Evolutionary conservation across 2,888 invertebrate genomes (phyloP).

Genomic region (Tetropium fuscum): DNA sequence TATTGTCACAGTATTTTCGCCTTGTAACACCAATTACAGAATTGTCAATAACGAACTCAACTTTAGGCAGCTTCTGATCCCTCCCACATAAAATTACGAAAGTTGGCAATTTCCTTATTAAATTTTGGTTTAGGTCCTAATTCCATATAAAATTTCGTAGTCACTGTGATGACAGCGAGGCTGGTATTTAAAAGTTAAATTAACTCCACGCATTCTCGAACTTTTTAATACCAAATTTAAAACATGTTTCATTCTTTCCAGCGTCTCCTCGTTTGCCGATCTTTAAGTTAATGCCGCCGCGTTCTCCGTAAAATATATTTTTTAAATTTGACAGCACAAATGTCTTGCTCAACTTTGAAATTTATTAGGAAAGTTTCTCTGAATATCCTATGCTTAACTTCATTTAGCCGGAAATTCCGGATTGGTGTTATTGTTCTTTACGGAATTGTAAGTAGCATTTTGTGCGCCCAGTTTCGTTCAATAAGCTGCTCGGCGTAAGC

Average conservation of each 20-base stretch:
- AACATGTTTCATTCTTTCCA: constrained; percentile 10
- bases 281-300: constrained; percentile 12
- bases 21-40: neutral
- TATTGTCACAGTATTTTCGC: neutral
- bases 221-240: constrained; percentile 21
- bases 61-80: neutral
- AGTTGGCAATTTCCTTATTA: constrained; percentile 21
- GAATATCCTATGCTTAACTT: constrained; percentile 25
- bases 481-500: no score
- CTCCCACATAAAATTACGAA: constrained; percentile 8
- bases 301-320: constrained; percentile 6
- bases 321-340: constrained; percentile 17
- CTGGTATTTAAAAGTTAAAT: constrained; percentile 20
- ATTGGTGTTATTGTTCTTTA: neutral
- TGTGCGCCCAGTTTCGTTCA: no score
- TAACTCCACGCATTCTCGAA: constrained; percentile 6
- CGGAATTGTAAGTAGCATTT: no score
- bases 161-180: neutral
- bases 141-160: constrained; percentile 18
- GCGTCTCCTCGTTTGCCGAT: constrained; percentile 7
- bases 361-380: constrained; percentile 24
- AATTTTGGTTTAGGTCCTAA: constrained; percentile 17
- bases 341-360: constrained; percentile 9
- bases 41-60: constrained; percentile 8
- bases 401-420: neutral